A percentile compares a stretch with the other conserved stretches of the same genome.
phyloP scores from a whole-genome alignment of 2,888 invertebrate species.

The Synergus japonicus region DNA sequence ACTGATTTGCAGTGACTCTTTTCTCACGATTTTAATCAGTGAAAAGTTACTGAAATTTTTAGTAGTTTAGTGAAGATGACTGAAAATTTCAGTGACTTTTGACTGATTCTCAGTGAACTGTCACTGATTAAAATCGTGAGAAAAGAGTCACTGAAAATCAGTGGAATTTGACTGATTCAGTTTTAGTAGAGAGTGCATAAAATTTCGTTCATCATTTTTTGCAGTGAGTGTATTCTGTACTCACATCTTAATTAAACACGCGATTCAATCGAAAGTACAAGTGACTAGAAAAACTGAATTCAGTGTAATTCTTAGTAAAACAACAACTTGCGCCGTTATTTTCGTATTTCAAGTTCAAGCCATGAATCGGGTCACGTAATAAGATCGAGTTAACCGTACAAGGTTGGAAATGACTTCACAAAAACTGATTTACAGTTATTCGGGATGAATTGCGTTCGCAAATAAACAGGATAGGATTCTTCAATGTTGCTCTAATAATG shows the following conservation, averaged over 20 bases:
- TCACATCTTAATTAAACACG: conserved; percentile 26
- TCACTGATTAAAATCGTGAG: too few species aligned
- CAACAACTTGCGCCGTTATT: conserved; percentile 19
- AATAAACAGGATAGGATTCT: conserved; percentile 4
- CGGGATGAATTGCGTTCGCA: conserved; percentile 29
- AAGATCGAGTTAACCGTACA: conserved; percentile 33
- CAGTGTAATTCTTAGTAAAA: not conserved
- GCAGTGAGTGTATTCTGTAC: too few species aligned
- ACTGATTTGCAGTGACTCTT: too few species aligned
- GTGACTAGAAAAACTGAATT: conserved; percentile 34
- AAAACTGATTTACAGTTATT: conserved; percentile 37
- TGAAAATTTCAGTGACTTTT: too few species aligned
- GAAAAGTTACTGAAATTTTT: too few species aligned
- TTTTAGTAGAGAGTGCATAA: too few species aligned
- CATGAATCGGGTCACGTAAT: conserved; percentile 13
- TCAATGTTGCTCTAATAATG: not conserved
- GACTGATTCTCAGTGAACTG: too few species aligned
- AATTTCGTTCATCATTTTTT: too few species aligned
- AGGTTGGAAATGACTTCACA: conserved; percentile 20
- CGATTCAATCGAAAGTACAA: conserved; percentile 36
- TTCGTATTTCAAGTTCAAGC: conserved; percentile 32
- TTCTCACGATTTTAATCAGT: too few species aligned
- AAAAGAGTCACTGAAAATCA: too few species aligned
- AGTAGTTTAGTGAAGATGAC: too few species aligned
- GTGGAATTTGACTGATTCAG: too few species aligned